phyloP scores from a whole-genome alignment of 2,113 vertebrate species.

The Oenanthe oenanthe region DNA sequence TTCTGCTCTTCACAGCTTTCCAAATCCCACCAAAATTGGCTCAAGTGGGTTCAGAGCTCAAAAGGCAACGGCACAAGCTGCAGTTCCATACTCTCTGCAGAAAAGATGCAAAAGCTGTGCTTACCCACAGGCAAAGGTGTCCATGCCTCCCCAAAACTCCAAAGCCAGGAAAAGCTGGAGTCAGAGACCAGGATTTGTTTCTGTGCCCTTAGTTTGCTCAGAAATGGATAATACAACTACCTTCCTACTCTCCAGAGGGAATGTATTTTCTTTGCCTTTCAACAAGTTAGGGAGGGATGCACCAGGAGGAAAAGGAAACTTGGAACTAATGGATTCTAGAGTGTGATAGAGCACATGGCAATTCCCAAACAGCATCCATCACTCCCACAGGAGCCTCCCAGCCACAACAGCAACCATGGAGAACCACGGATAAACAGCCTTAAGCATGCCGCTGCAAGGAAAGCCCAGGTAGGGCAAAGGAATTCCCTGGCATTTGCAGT shows the following conservation, averaged over 20 bases:
- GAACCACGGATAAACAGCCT: neutral
- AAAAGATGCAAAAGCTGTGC: neutral
- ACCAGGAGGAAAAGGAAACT: neutral
- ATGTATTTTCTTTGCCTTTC: neutral
- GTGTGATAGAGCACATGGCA: neutral
- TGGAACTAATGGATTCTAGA: neutral
- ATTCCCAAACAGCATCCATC: neutral
- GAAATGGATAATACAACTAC: accelerated
- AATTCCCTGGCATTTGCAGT: neutral
- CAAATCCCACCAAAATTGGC: accelerated
- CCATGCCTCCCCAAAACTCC: neutral
- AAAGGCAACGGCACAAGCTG: accelerated
- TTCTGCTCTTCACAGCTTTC: neutral
- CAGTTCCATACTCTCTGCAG: neutral
- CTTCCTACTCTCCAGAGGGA: neutral
- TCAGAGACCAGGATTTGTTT: neutral
- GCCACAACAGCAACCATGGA: neutral
- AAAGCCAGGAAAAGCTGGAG: neutral
- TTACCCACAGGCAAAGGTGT: neutral
- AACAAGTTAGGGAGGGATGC: neutral
- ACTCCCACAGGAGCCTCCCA: neutral
- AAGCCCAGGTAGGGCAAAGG: neutral
- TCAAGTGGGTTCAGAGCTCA: neutral
- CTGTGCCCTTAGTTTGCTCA: neutral
- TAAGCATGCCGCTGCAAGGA: neutral